phyloP scores from a whole-genome alignment of 1,140 invertebrate genomes.

The Eubasilissa regina region DNA sequence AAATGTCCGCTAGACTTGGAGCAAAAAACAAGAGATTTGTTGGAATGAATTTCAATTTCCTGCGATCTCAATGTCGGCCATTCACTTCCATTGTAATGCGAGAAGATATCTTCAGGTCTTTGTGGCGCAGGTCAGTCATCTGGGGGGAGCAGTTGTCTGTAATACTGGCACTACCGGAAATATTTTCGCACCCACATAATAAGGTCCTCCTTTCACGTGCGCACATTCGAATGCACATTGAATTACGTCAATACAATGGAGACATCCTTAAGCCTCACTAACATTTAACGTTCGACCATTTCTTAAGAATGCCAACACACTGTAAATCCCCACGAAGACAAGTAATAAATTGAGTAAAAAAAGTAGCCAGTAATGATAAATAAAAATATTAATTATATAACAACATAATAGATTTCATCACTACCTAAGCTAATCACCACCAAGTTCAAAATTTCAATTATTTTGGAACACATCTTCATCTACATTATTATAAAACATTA shows the following conservation, averaged over 20 bases:
- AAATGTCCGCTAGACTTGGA: neutral
- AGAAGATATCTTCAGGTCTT: conserved; percentile 10
- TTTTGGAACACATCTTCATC: no score
- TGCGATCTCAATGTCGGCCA: conserved; percentile 25
- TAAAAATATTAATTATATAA: no score
- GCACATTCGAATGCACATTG: conserved; percentile 33
- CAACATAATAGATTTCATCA: no score
- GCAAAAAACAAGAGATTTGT: neutral
- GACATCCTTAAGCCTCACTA: conserved; percentile 13
- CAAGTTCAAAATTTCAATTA: no score
- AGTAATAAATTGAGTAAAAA: no score
- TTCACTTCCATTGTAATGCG: conserved; percentile 7
- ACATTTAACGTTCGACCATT: neutral
- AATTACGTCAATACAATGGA: conserved; percentile 9
- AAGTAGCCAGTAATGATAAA: no score
- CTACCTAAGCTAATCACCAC: no score
- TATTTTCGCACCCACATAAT: conserved; percentile 37
- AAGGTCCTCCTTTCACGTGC: neutral
- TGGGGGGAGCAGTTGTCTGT: conserved; percentile 2
- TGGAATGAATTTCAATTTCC: conserved; percentile 19
- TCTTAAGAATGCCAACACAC: neutral
- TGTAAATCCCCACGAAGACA: no score
- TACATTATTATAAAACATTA: no score
- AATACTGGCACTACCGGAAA: conserved; percentile 19
- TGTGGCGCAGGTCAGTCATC: conserved; percentile 13